Evolutionary conservation across 2,888 invertebrate species (phyloP), one percentile per base, ranked within the genome.

Genomic region (Acronicta alni): DNA sequence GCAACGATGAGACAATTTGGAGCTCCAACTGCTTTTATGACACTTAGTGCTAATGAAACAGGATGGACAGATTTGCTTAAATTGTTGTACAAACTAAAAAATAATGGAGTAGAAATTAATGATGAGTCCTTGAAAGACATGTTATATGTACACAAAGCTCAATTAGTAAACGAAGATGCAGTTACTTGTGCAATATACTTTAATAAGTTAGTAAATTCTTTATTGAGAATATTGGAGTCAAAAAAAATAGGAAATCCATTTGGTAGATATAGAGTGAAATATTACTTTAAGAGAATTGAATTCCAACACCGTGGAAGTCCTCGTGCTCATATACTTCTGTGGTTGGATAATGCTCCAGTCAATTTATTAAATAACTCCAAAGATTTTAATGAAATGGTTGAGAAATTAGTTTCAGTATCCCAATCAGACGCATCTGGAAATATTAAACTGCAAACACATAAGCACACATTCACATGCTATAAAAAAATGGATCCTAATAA

Each of bases 1-100:
- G 85, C 87, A 12, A 89, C 88, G 83, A 90, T 89, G 20, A 46
- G 87, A 20, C 87, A 89, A 70, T 67, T 81, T 17, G 87, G 88
- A 10, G 75, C 71, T 67, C 89, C 87, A 56, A 87, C 87, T 53
- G 67, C 75, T 44, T 89, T 89, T 79, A 49, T 89, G 41, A 89
- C 86, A 14, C 30, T 90, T 8, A 87, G 85, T 59, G 87, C 89
- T 3, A 88, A 86, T 67, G 89, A 89, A 84, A 84, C 67, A 12
- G 71, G 77, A 8, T 88, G 88, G 87, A 5, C 16, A 10, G 18
- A 75, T 61, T 74, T 87, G 51, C 43, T 88, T 30, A 53, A 82
- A 75, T 51, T 82, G 46, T 76, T 88, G 58, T 71, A 84, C 57
- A 85, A 85, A 75, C 76, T 82, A 54, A 73, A 72, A 69, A 71